Conservation (phyloP, 2,113 vertebrate genomes). For the Cricetomys ansorgei region DNA sequence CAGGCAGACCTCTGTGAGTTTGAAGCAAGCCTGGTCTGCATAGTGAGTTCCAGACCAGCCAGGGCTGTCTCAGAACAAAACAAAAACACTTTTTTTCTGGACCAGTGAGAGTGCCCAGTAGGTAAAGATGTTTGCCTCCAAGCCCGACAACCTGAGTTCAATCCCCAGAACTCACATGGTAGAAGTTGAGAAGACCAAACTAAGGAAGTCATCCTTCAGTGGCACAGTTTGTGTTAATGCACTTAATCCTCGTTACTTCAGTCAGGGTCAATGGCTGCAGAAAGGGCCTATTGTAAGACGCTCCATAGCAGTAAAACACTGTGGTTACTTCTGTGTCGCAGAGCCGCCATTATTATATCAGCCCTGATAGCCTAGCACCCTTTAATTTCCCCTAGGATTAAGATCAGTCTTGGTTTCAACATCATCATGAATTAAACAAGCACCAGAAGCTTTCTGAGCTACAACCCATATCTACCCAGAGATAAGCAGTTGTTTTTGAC, state of each 20-base stretch:
- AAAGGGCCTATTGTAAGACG: constrained; percentile 16
- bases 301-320: constrained; percentile 14
- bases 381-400: constrained; percentile 46
- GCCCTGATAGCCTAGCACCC: not conserved
- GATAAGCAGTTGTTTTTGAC: not conserved
- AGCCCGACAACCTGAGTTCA: not conserved
- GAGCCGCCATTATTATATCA: constrained; percentile 26
- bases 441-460: constrained; percentile 1
- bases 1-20: not conserved
- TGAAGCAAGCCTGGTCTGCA: not conserved
- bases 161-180: not conserved
- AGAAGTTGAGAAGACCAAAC: not conserved
- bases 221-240: not conserved
- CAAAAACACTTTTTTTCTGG: not conserved
- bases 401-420: not conserved
- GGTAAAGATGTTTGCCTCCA: not conserved
- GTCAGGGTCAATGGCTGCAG: not conserved
- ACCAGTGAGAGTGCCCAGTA: not conserved
- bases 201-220: too few relatives aligned
- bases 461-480: not conserved
- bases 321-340: constrained; percentile 23
- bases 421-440: not conserved
- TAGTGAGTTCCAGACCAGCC: not conserved
- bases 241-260: not conserved
- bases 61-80: not conserved